Base-by-base conservation (phyloP, 2,797 vertebrate species). In the Selene dorsalis region DNA sequence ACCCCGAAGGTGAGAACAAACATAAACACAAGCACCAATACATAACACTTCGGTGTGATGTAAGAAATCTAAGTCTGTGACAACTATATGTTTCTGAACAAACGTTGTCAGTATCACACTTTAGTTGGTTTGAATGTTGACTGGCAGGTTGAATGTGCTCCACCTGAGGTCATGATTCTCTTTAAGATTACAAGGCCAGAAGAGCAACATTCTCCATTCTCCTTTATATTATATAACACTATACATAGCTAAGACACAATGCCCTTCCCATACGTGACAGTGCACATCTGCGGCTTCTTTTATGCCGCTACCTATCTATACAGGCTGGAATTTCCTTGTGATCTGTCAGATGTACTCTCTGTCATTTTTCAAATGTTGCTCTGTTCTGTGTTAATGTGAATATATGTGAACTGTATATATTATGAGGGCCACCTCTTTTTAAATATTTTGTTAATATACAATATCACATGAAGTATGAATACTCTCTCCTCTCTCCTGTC, bases 1-100 rank as follows among this genome's bases (percentile, higher is more conserved):
- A 95, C 55, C 93, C 95, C 6, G 1, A 60, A 60, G 89, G 97
- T 97, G 88, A 95, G 92, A 85, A 64, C 24, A 71, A 30, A 43
- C 3, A 59, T 30, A 53, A 48, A 68, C 20, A 10, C 4, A 52
- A n/a, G n/a, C 11, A 12, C 38, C 32, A 35, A 32, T 13, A 28
- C 4, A 26, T 0, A 3, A n/a, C 20, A 32, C 10, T 26, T n/a
- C 24, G 59, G 60, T 32, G 20, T 13, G 58, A 17, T 17, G 30
- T 30, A 52, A 13, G 4, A 58, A 0, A 50, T 69, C 13, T 17
- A 39, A 30, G 1, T 20, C 20, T 22, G 11, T 39, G 11, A 13
- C 11, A 28, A 9, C 13, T 16, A 12, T 3, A 3, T 1, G 41
- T 7, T 24, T 59, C 20, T 47, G 7, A 47, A 55, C 13, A 24